These are phyloP conservation scores for Nyctibius grandis DNA, from an alignment of 2,797 vertebrate genomes.

Conservation along the genomic window DNA sequence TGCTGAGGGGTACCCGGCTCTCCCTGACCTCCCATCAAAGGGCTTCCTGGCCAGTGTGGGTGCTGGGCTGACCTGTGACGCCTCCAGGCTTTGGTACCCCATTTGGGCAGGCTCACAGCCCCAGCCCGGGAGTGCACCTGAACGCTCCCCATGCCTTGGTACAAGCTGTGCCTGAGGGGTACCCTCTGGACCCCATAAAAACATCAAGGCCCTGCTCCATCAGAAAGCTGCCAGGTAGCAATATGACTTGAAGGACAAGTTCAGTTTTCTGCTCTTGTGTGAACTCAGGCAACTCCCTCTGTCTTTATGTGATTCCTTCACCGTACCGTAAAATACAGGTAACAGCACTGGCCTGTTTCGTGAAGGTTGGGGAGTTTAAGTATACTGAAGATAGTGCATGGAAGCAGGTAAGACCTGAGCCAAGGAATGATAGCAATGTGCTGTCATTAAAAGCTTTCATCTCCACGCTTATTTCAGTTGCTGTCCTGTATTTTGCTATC, in stretches of 20 bases:
- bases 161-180: neutral
- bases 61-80: neutral
- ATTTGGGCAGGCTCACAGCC: neutral
- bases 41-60: neutral
- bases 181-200: neutral
- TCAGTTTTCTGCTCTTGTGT: neutral
- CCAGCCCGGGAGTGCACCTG: neutral
- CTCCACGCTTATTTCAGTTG: neutral
- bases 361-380: neutral
- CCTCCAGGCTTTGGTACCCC: neutral
- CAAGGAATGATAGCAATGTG: neutral
- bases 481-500: neutral
- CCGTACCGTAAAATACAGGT: neutral
- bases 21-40: fast-evolving
- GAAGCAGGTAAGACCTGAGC: neutral
- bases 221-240: neutral
- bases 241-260: neutral
- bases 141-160: fast-evolving
- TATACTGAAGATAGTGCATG: neutral
- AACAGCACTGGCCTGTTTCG: neutral
- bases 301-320: neutral
- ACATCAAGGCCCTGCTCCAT: neutral
- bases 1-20: neutral
- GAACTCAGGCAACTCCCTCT: neutral
- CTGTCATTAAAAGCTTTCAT: neutral